phyloP scores from a whole-genome alignment of 2,113 vertebrate genomes.

The Melanerpes formicivorus region DNA sequence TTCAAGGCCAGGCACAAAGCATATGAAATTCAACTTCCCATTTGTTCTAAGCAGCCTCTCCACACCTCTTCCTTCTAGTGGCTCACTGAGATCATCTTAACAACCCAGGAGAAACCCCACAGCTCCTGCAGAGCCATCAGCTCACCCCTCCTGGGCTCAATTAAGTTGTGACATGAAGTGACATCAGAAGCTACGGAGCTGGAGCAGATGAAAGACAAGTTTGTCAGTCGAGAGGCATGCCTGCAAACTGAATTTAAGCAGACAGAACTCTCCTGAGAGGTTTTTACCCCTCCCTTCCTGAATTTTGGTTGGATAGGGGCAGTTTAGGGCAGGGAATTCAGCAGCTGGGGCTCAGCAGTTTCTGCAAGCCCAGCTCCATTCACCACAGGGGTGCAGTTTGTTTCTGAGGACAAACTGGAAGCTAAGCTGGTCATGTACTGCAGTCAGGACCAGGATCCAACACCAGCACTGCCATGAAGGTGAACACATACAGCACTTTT shows the following conservation, averaged over 20 bases:
- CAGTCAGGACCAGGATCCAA: background rate
- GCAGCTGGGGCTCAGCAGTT: background rate
- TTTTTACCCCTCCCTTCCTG: background rate
- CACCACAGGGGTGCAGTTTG: background rate
- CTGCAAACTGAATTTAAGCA: background rate
- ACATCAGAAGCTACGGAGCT: background rate
- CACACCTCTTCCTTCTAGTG: background rate
- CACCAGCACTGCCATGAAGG: background rate
- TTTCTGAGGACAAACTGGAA: background rate
- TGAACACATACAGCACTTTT: background rate
- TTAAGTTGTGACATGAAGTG: background rate
- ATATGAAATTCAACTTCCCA: fast-evolving
- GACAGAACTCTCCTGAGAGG: background rate
- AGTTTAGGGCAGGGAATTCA: background rate
- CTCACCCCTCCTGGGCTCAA: background rate
- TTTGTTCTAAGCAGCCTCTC: background rate
- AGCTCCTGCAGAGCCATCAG: background rate
- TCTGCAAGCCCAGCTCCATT: background rate
- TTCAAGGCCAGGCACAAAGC: background rate
- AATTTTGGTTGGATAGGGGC: background rate
- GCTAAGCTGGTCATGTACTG: background rate
- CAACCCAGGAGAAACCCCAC: background rate
- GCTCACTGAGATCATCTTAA: background rate
- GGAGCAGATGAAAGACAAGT: background rate
- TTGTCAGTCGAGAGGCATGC: background rate